Evolutionary conservation across 1,140 invertebrate species (phyloP).

Genomic region (Bombus turneri): DNA sequence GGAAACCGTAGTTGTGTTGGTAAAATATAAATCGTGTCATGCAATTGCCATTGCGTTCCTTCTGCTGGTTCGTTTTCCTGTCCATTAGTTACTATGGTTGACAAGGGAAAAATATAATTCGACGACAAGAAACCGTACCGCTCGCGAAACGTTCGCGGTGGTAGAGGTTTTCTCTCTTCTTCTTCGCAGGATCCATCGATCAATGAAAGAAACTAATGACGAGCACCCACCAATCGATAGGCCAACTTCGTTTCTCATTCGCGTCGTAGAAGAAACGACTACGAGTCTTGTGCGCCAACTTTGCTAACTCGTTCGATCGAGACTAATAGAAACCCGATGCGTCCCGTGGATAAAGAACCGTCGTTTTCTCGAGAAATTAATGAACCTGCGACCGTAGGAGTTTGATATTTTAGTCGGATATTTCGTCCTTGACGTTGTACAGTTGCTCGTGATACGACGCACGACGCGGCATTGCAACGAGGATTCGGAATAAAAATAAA

Average conservation of each 20-base stretch:
- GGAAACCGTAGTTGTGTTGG: too few species aligned
- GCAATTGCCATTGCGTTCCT: neutral
- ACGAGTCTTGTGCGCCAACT: slow-evolving; percentile 21
- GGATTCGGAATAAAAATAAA: too few species aligned
- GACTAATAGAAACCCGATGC: slow-evolving; percentile 51
- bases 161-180: neutral
- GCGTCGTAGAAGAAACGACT: neutral
- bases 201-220: slow-evolving; percentile 23
- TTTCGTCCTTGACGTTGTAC: neutral
- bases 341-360: slow-evolving; percentile 25
- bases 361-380: neutral
- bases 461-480: too few species aligned
- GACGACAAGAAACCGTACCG: neutral
- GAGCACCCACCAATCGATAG: slow-evolving; percentile 1
- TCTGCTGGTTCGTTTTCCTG: neutral
- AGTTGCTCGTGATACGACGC: neutral
- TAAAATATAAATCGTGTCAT: neutral
- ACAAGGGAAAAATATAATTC: slow-evolving; percentile 1
- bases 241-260: slow-evolving; percentile 36
- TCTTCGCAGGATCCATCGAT: slow-evolving; percentile 20
- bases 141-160: neutral
- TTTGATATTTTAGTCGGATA: slow-evolving; percentile 3
- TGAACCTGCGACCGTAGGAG: neutral
- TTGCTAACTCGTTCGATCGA: slow-evolving; percentile 40
- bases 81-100: neutral